Percentiles rank a stretch among this genome's conserved stretches.
These are phyloP conservation scores for Apodemia duryi DNA, from an alignment of 2,888 invertebrate species.

Conservation along the genomic window DNA sequence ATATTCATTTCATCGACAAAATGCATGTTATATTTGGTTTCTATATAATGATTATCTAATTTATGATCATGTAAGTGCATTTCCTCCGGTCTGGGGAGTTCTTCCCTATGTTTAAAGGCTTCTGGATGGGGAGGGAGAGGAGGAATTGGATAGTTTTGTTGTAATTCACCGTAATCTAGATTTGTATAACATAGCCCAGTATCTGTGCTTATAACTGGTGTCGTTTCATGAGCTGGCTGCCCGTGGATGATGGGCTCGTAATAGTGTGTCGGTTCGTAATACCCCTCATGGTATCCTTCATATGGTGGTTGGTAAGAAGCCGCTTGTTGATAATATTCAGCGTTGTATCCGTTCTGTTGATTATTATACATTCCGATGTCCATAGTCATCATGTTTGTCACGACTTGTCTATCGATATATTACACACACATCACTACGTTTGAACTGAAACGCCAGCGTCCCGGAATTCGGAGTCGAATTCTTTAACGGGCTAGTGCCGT, in stretches of 20 bases:
- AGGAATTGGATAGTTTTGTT: constrained; percentile 74
- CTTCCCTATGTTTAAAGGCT: constrained; percentile 73
- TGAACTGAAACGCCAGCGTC: constrained; percentile 21
- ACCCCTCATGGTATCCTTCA: constrained; percentile 68
- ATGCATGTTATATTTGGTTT: constrained; percentile 76
- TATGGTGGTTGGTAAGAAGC: constrained; percentile 63
- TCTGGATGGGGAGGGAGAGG: constrained; percentile 77
- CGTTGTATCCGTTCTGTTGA: constrained; percentile 79
- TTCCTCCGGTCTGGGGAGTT: constrained; percentile 76
- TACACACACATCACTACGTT: constrained; percentile 66
- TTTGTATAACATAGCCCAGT: constrained; percentile 94
- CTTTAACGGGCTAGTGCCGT: constrained; percentile 42
- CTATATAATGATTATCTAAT: constrained; percentile 69
- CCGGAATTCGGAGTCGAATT: constrained; percentile 22
- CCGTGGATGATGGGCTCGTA: constrained; percentile 71
- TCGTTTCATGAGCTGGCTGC: constrained; percentile 62
- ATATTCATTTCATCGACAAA: constrained; percentile 65
- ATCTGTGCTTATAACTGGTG: constrained; percentile 89
- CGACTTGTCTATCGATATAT: constrained; percentile 59
- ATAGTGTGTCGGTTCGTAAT: constrained; percentile 71
- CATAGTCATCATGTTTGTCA: constrained; percentile 87
- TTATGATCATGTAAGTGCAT: constrained; percentile 68
- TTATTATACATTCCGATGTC: constrained; percentile 89
- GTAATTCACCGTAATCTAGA: constrained; percentile 84
- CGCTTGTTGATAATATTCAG: constrained; percentile 75